Base-by-base conservation (phyloP, 1,140 invertebrate species). In the Drosophila kurseongensis region DNA sequence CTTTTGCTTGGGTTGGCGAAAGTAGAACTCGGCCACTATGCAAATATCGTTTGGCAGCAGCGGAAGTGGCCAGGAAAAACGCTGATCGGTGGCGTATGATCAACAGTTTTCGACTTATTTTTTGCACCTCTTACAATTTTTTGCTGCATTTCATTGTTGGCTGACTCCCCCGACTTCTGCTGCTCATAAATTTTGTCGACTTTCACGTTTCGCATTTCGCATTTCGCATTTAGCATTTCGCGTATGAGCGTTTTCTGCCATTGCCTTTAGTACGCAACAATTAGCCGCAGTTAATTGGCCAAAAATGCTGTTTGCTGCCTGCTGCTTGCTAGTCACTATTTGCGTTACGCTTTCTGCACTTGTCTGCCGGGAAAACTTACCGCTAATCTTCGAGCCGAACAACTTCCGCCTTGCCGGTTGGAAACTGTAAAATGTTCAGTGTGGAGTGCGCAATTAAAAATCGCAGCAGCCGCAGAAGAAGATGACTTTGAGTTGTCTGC, bases 251-350 rank as follows among this genome's bases (percentile, higher is more conserved):
- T 57, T 62, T 47, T 56, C 16, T 18, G 29, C 23, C 29, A 38
- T 23, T n/a, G 56, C 52, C 44, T 42, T 55, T 44, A 58, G 82
- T 78, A 76, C 65, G 79, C 83, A 83, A 83, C 83, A 88, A 88
- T 88, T 88, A 88, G 84, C 83, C 75, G 76, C 80, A 88, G 72
- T 74, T 89, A 88, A 88, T 89, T 89, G 83, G 80, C 80, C 84
- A 89, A 89, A 69, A 86, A 72, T 77, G 84, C 67, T 82, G 55
- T 72, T 86, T 36, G 81, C 57, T 76, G 50, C 65, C 85, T 78
- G 77, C 56, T 75, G 38, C 60, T 75, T 72, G 75, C 63, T 80
- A 60, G 9, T 47, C 10, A 4, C 36, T 38, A 38, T 77, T 84
- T 86, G 71, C 59, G 84, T 77, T 79, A 88, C 83, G 83, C 82